phyloP scores from a whole-genome alignment of 2,797 vertebrate genomes.

The Sebastes glaucus region DNA sequence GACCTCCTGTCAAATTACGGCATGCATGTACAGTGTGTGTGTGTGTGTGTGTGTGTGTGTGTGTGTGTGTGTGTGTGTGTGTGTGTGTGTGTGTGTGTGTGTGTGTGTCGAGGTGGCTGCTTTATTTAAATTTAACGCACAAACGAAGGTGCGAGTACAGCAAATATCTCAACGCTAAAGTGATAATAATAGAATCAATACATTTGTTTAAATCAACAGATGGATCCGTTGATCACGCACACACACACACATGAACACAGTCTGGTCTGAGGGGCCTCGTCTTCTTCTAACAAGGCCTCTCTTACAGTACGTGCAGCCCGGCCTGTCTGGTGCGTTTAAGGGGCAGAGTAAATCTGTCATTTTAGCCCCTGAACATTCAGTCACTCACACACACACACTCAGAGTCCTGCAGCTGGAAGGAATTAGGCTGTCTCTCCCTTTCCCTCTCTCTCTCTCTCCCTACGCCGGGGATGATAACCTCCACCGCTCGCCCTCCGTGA shows the following conservation, averaged over 20 bases:
- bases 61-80: neutral
- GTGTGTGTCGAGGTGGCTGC: slow-evolving; percentile 3
- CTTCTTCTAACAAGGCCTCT: slow-evolving; percentile 77
- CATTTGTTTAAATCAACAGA: slow-evolving; percentile 17
- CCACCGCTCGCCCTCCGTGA: slow-evolving; percentile 64
- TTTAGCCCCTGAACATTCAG: slow-evolving; percentile 68
- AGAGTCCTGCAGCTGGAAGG: slow-evolving; percentile 79
- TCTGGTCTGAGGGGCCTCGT: slow-evolving; percentile 60
- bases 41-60: neutral
- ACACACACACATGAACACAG: slow-evolving; percentile 10
- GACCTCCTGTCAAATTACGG: neutral
- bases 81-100: neutral
- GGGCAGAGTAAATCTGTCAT: slow-evolving; percentile 84
- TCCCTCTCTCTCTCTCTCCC: slow-evolving; percentile 28
- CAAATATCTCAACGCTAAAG: neutral
- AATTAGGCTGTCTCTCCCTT: slow-evolving; percentile 79
- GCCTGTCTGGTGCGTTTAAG: slow-evolving; percentile 81
- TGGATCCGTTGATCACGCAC: neutral
- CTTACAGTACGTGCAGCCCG: slow-evolving; percentile 76
- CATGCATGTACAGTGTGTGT: neutral
- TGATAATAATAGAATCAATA: slow-evolving; percentile 2
- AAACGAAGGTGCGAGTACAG: neutral
- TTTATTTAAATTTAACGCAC: slow-evolving; percentile 11
- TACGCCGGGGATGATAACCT: slow-evolving; percentile 76
- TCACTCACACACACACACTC: slow-evolving; percentile 13